Conservation (phyloP, 2,888 invertebrate genomes). For the Rhodophaea formosa region DNA sequence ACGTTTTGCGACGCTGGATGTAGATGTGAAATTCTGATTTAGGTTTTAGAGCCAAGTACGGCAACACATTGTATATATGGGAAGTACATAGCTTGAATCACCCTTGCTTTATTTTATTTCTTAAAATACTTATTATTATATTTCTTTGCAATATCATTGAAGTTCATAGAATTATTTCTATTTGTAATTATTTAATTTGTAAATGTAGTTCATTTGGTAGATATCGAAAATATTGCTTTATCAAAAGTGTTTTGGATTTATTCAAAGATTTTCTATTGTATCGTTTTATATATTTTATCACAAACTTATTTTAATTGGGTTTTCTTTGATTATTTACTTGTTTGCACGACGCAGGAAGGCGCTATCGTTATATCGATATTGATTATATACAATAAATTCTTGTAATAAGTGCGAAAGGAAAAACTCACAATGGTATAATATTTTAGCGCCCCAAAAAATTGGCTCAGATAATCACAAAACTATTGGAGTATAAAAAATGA, state of each 20-base stretch:
- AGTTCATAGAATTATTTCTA: not conserved
- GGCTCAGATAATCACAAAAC: too few species aligned
- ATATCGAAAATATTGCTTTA: not conserved
- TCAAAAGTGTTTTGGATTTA: not conserved
- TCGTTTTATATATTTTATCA: conserved; percentile 17
- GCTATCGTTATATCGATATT: not conserved
- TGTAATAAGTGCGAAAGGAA: too few species aligned
- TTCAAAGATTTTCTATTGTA: conserved; percentile 5
- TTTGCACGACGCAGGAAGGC: not conserved
- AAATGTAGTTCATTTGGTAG: conserved; percentile 6
- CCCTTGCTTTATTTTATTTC: not conserved
- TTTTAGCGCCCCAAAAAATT: too few species aligned
- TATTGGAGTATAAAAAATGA: too few species aligned
- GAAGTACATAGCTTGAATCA: not conserved
- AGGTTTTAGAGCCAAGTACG: not conserved
- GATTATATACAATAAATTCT: too few species aligned
- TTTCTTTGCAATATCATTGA: not conserved
- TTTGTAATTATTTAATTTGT: conserved; percentile 7
- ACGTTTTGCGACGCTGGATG: conserved; percentile 3
- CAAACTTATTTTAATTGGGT: not conserved
- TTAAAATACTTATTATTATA: not conserved
- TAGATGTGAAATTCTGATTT: not conserved
- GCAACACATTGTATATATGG: not conserved
- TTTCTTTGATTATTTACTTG: not conserved
- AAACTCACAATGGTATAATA: too few species aligned